Evolutionary conservation across 2,888 invertebrate species (phyloP), one percentile per base, ranked within the genome.

Genomic region (Xestia rhomboidea): DNA sequence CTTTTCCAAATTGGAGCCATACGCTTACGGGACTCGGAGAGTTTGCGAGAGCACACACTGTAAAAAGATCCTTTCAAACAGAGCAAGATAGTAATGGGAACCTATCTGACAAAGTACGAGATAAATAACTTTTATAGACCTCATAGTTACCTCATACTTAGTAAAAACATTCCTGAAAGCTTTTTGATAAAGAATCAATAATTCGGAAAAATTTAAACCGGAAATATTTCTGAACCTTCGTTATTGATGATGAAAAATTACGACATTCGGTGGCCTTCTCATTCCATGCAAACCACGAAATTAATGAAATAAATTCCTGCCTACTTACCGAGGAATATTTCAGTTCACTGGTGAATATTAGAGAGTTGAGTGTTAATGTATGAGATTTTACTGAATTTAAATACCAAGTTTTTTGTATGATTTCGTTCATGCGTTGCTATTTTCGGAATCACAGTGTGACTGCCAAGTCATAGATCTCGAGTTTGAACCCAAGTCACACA

Each of bases 261-360:
- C 41, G 30, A 68, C n/a, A 49, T 44, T 34, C 60, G 27, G 30
- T 4, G 18, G 13, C 11, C 24, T 80, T 30, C 11, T 1, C n/a
- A 30, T 69, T 60, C 69, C 46, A 11, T 7, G n/a, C 63, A 11
- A 49, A 51, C 21, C 38, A 30, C 24, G 27, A 51, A 15, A 38
- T 80, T 72, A 80, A 77, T 77, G 15, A 63, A 77, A 79, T 54
- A 54, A 77, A 77, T 77, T 71, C 72, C 44, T 79, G 15, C 18
- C 18, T n/a, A 24, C 49, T 27, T 49, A 51, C 41, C 41, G 18
- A 51, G 27, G 21, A 79, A 71, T 34, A 63, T 77, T 71, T 72
- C 8, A n/a, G 34, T 70, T 44, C 8, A 41, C 10, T 21, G 4
- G 27, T n/a, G 27, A 44, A 54, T 77, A n/a, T 51, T 24, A 7